Evolutionary conservation across 2,888 invertebrate genomes (phyloP), one percentile per base, ranked within the genome.

Genomic region (Oxycera nigricornis): DNA sequence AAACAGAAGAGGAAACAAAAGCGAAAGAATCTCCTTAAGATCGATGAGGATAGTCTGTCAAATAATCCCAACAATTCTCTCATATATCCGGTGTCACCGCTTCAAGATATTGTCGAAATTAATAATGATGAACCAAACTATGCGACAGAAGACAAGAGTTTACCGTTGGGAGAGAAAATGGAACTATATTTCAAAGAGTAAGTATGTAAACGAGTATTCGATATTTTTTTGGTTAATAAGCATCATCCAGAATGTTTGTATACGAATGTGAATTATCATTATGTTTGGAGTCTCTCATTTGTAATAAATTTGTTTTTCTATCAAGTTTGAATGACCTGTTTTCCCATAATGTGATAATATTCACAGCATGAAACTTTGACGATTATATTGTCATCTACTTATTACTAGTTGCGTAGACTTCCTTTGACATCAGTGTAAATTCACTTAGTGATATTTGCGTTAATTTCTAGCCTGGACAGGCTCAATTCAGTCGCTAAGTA

Each of bases 131-230:
- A 55, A 2, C 17, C n/a, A n/a, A n/a, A n/a, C 6, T 22, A 55
- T 46, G 14, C 4, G 1, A 22, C 7, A 24, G 22, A 55, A 6
- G 11, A 4, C 17, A n/a, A n/a, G 17, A 55, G 24, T 55, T 17
- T 46, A 14, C 46, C 46, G 14, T 55, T 55, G 24, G 24, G 17
- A 24, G 55, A 55, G 6, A 55, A 55, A 17, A 55, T 55, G 6
- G 17, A 55, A 14, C 55, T 9, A 24, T 55, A 24, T 55, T 55
- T 55, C 55, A 55, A 22, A 55, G 24, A 55, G 55, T 55, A 55
- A 55, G 55, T 55, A 55, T 22, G 24, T 17, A 22, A 55, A 46
- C 11, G 35, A 11, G 6, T 11, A 7, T 35, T 35, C 11, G 35
- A 35, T 35, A 7, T 35, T 35, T 35, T 35, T 35, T 35, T 35